phyloP scores from a whole-genome alignment of 2,888 invertebrate species.

The Zygaena filipendulae region DNA sequence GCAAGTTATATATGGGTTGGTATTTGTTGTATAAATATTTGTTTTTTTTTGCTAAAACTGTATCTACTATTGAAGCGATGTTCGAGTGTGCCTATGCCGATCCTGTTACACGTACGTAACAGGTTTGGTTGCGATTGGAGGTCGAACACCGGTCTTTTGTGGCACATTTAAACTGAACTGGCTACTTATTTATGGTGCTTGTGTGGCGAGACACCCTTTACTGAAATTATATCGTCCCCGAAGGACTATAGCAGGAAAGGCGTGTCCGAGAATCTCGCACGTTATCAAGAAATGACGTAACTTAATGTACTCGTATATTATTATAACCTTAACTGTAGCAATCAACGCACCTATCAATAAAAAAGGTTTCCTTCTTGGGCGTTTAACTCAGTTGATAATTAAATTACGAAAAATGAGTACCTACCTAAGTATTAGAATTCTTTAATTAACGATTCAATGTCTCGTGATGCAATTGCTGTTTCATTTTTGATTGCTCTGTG shows the following conservation, averaged over 20 bases:
- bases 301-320: constrained; percentile 22
- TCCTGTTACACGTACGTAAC: constrained; percentile 54
- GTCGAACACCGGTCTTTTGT: constrained; percentile 59
- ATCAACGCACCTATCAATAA: not conserved
- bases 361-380: not conserved
- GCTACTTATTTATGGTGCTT: too few relatives aligned
- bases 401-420: too few relatives aligned
- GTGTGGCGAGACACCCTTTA: constrained; percentile 37
- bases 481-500: not conserved
- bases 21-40: too few relatives aligned
- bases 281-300: constrained; percentile 63
- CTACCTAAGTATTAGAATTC: not conserved
- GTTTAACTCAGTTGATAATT: too few relatives aligned
- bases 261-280: constrained; percentile 50
- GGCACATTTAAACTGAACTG: constrained; percentile 51
- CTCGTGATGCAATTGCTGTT: not conserved
- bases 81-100: too few relatives aligned
- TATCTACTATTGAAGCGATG: too few relatives aligned
- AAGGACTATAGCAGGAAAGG: constrained; percentile 52
- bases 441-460: not conserved
- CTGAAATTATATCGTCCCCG: constrained; percentile 50
- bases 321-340: not conserved
- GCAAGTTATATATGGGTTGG: too few relatives aligned
- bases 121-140: constrained; percentile 63
- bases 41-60: not conserved